Evolutionary conservation across 2,888 invertebrate species (phyloP), one percentile per base, ranked within the genome.

Genomic region (Ornithoptera alexandrae): DNA sequence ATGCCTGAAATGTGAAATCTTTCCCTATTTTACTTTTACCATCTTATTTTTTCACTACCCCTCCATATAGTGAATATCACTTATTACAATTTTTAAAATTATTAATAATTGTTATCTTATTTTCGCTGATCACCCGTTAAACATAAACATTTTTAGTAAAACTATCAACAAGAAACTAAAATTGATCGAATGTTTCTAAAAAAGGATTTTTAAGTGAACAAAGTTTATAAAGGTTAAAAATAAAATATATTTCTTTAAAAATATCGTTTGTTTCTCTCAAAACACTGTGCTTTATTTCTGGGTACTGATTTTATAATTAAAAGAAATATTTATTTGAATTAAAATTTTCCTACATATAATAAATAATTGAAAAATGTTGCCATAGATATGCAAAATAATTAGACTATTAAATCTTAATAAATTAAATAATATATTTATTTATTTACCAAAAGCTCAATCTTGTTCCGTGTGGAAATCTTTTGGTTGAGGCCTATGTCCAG

Each of bases 221-320:
- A 24, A 53, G n/a, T 67, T 67, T 70, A 70, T 67, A 63, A 60
- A 24, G 67, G 67, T 70, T 70, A 62, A 67, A 67, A 59, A 66
- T 63, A 66, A 70, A 70, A 63, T 42, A 56, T 60, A 46, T 50
- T 58, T 62, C 63, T 50, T 46, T 17, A 22, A 62, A 46, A 17
- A 17, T 50, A 58, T 20, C 56, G 57, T 58, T 58, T 58, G n/a
- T n/a, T 58, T 8, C 6, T 12, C 10, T 10, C 3, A 62, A 8
- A 62, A 62, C 8, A 46, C 12, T 15, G 4, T 46, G 46, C 22
- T 42, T n/a, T n/a, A 18, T 53, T n/a, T 53, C 18, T 53, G 6
- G n/a, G 18, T 18, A 8, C 8, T 6, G 53, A 6, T 53, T 53
- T 2, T 6, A n/a, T 2, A 15, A 17, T 50, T 50, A 18, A 53